A percentile compares a stretch with the other conserved stretches of the same genome.
Evolutionary conservation across 2,888 invertebrate species (phyloP).

Genomic region (Philopedon plagiatum): DNA sequence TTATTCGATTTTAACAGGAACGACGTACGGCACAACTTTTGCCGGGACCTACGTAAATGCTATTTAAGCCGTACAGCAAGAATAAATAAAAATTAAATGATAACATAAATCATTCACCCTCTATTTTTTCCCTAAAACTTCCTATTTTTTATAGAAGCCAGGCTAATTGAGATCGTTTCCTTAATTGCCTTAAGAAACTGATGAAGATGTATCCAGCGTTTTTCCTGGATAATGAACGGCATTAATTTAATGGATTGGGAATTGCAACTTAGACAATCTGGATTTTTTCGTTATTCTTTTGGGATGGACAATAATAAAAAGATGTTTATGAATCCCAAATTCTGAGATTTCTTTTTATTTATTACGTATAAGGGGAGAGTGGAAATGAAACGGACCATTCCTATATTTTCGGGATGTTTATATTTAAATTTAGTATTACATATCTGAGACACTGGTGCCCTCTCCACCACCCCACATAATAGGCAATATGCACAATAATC

Average conservation of each 20-base stretch:
- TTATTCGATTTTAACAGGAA: too few species aligned
- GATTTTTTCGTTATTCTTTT: background rate
- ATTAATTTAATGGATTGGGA: constrained; percentile 15
- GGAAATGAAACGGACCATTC: too few species aligned
- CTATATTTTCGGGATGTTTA: too few species aligned
- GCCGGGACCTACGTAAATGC: too few species aligned
- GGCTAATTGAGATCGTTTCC: constrained; percentile 19
- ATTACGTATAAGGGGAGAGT: too few species aligned
- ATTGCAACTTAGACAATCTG: background rate
- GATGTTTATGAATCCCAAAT: background rate
- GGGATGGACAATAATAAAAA: background rate
- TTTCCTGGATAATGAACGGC: constrained; percentile 24
- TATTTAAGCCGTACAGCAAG: background rate
- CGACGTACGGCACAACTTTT: too few species aligned
- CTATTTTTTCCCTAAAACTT: constrained; percentile 2
- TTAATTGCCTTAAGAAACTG: constrained; percentile 25
- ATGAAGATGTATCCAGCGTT: constrained; percentile 5
- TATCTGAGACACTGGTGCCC: too few species aligned
- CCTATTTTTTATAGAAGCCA: background rate
- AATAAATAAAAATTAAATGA: background rate
- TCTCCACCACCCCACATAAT: too few species aligned
- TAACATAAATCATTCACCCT: constrained; percentile 1
- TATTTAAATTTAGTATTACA: too few species aligned
- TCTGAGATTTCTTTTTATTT: background rate
- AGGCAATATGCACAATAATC: too few species aligned